Base-by-base conservation (phyloP, 2,888 invertebrate genomes). In the Epistrophella euchroma region DNA sequence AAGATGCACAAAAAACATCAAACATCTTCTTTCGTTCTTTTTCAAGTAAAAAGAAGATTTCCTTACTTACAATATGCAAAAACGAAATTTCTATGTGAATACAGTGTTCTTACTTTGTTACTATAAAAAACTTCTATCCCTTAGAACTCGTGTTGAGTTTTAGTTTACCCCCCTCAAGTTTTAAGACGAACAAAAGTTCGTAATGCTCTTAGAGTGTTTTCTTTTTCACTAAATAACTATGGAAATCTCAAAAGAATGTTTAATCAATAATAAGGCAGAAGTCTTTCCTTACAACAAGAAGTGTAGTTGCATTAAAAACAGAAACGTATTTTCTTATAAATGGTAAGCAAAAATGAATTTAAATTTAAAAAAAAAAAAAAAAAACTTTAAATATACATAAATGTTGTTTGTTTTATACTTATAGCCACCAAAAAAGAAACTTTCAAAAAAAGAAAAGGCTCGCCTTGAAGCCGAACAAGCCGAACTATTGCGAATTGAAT, bases 381-480 rank as follows among this genome's bases (percentile, higher is more conserved):
- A 25, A 25, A 25, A 25, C 25, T 2, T 25, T 25, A n/a, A 28
- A 28, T 28, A 4, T 28, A 5, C 28, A 28, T 4, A 28, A 28
- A 28, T 28, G 6, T 0, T 28, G 28, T 28, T 4, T 28, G 4
- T 4, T 25, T 7, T 25, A 25, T 10, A 37, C 55, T 50, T 66
- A 17, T n/a, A 92, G 92, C 91, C 92, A 13, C 91, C 91, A 6
- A 93, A 93, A 87, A 93, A 93, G 89, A 93, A 93, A 88, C 89
- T 93, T 6, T 91, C 92, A 2, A 93, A 93, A 88, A 93, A 93
- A 88, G 93, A 93, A 78, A 92, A 91, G 89, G 92, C 91, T 0
- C 90, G 91, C 7, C 85, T 93, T 6, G 93, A 93, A 88, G 92
- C 92, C 25, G 93, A 93, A 87, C 92, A 91, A 82, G 92, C 92